Conservation (phyloP, 2,113 vertebrate species). For the Pipa parva region DNA sequence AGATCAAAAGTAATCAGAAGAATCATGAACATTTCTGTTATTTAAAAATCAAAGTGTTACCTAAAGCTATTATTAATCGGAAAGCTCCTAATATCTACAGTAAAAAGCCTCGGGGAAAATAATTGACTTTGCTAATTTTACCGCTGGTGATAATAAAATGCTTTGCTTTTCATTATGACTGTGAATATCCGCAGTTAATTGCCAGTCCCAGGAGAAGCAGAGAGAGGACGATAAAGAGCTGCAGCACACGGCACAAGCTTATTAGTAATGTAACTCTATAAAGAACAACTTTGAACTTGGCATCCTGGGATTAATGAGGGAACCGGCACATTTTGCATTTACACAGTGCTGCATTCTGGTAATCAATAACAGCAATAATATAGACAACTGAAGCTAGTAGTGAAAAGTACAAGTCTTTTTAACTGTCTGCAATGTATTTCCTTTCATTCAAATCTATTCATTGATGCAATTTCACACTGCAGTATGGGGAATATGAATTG, state of each 20-base stretch:
- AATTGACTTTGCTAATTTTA: slow-evolving; percentile 78
- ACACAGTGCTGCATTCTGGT: background rate
- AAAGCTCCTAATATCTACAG: slow-evolving; percentile 67
- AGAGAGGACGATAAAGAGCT: slow-evolving; percentile 54
- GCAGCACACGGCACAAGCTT: slow-evolving; percentile 48
- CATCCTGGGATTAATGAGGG: background rate
- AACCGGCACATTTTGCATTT: background rate
- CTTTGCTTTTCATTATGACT: slow-evolving; percentile 67
- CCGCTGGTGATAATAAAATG: slow-evolving; percentile 70
- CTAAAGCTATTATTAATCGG: slow-evolving; percentile 71
- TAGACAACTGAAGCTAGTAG: background rate
- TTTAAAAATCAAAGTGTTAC: slow-evolving; percentile 73
- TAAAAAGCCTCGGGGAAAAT: slow-evolving; percentile 71
- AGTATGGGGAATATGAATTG: background rate
- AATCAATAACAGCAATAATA: background rate
- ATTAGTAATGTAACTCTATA: slow-evolving; percentile 24
- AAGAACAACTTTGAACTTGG: slow-evolving; percentile 14
- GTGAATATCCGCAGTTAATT: slow-evolving; percentile 62
- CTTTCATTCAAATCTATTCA: background rate
- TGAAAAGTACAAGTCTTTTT: background rate
- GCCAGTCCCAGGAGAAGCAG: slow-evolving; percentile 54
- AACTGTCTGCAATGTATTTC: background rate
- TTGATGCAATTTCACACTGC: background rate
- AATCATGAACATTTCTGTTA: slow-evolving; percentile 65
- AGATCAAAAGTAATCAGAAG: slow-evolving; percentile 56